Conservation (phyloP, 2,113 vertebrate genomes). For the Odontophorus gujanensis region DNA sequence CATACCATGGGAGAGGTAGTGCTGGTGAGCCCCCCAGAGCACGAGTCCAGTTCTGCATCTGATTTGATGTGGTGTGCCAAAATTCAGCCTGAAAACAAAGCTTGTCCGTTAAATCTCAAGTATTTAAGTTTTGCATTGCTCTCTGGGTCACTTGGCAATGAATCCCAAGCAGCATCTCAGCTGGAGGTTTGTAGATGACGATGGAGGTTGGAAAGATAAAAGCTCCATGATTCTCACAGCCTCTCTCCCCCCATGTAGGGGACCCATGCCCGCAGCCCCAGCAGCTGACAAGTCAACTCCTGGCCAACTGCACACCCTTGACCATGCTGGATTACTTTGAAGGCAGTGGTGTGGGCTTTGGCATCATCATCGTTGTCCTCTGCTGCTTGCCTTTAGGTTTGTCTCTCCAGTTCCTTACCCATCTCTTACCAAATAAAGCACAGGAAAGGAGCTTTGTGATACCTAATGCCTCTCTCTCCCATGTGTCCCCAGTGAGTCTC, state of each 20-base stretch:
- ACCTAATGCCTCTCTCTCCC: not conserved
- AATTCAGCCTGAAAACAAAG: not conserved
- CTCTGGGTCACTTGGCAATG: not conserved
- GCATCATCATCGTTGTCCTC: conserved; percentile 81
- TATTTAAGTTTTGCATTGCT: not conserved
- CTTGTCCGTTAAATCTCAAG: not conserved
- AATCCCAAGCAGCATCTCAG: not conserved
- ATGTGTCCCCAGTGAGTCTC: conserved; percentile 81
- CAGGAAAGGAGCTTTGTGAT: not conserved
- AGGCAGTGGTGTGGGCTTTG: conserved; percentile 85
- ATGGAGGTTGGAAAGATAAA: not conserved
- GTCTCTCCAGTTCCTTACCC: not conserved
- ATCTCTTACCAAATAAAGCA: not conserved
- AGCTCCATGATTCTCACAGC: not conserved
- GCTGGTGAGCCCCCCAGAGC: not conserved
- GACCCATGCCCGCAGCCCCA: conserved; percentile 86
- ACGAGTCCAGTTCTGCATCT: fast-evolving
- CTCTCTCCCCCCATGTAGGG: conserved; percentile 67
- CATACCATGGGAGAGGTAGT: not conserved
- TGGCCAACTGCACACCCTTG: conserved; percentile 82
- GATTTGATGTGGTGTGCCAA: not conserved
- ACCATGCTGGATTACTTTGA: conserved; percentile 85
- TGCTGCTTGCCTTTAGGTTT: conserved; percentile 91
- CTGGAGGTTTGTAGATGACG: not conserved
- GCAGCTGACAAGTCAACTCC: conserved; percentile 78